A percentile compares a stretch with the other conserved stretches of the same genome.
Evolutionary conservation across 2,888 invertebrate species (phyloP).

Genomic region (Microctonus aethiopoides): DNA sequence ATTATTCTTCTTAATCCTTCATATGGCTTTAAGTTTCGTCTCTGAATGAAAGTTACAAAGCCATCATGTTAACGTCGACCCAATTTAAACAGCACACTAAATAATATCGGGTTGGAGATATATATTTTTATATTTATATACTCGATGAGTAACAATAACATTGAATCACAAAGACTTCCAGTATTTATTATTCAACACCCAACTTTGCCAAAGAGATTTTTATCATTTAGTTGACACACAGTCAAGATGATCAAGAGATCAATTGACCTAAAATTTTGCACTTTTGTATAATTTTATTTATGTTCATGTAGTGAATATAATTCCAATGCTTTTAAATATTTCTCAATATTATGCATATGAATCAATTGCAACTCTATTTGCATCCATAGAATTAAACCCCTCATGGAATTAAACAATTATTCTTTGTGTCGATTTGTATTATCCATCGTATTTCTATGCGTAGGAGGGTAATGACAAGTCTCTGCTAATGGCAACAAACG

Average conservation of each 20-base stretch:
- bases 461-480: constrained; percentile 63
- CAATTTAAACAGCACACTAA: constrained; percentile 29
- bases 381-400: no score
- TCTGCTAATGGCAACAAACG: constrained; percentile 33
- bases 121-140: no score
- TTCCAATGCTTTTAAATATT: no score
- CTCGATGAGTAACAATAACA: constrained; percentile 25
- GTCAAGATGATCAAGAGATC: not conserved
- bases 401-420: not conserved
- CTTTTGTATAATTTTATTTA: no score
- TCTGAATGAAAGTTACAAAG: constrained; percentile 37
- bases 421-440: not conserved
- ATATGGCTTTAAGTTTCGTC: constrained; percentile 7
- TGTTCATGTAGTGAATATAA: no score
- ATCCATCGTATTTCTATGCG: constrained; percentile 39
- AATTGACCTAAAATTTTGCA: not conserved
- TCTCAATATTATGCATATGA: no score
- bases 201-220: constrained; percentile 24
- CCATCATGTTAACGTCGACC: constrained; percentile 36
- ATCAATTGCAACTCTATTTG: not conserved
- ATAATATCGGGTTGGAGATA: constrained; percentile 35
- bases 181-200: constrained; percentile 40
- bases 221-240: constrained; percentile 2
- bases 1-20: constrained; percentile 36
- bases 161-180: constrained; percentile 41